Conservation (phyloP, 1,140 invertebrate species). For the Apis laboriosa region DNA sequence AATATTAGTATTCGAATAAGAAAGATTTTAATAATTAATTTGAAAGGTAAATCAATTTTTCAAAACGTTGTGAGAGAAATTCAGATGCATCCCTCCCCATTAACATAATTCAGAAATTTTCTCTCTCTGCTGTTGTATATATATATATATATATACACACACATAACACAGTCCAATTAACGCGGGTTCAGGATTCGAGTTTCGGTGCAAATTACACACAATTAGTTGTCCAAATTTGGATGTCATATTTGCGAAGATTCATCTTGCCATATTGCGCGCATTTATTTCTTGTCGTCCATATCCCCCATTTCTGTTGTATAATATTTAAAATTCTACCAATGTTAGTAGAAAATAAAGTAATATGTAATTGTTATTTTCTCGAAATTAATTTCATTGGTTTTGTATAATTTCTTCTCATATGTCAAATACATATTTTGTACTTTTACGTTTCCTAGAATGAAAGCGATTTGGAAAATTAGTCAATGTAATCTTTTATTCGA, state of each 20-base stretch:
- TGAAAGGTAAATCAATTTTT: neutral
- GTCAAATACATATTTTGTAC: no score
- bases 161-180: neutral
- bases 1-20: neutral
- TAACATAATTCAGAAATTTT: conserved; percentile 8
- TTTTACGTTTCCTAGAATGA: no score
- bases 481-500: neutral
- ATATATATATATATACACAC: neutral
- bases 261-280: neutral
- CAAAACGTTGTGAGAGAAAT: neutral
- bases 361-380: neutral
- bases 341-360: neutral
- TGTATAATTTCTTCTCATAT: neutral
- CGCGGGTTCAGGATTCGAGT: neutral
- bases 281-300: neutral
- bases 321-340: neutral
- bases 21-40: neutral
- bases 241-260: conserved; percentile 20
- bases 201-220: conserved; percentile 8
- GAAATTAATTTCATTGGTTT: neutral
- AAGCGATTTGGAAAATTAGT: neutral
- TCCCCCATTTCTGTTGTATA: neutral
- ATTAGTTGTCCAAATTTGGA: neutral
- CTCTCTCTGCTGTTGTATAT: neutral
- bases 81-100: neutral